A percentile compares a stretch with the other conserved stretches of the same genome.
phyloP scores from a whole-genome alignment of 2,113 vertebrate genomes.

The Cranoglanis bouderius region DNA sequence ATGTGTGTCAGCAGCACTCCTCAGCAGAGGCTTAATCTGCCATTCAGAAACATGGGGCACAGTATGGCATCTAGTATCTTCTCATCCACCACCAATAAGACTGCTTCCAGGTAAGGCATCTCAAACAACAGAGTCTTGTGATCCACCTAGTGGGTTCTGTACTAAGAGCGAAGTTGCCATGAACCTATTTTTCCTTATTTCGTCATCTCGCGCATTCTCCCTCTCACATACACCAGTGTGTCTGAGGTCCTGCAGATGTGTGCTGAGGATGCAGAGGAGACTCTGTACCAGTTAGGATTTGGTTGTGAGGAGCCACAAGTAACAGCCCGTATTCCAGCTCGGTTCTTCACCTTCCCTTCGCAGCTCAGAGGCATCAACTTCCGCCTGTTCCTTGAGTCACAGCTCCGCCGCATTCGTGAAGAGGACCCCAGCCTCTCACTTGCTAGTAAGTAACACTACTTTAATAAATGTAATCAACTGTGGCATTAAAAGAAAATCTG shows the following conservation, averaged over 20 bases:
- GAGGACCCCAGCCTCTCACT: slow-evolving; percentile 87
- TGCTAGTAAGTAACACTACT: slow-evolving; percentile 77
- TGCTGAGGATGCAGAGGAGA: slow-evolving; percentile 83
- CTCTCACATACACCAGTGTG: slow-evolving; percentile 62
- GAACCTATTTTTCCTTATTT: background rate
- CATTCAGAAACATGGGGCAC: slow-evolving; percentile 70
- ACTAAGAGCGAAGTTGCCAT: background rate
- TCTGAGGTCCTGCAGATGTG: slow-evolving; percentile 79
- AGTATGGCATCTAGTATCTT: slow-evolving; percentile 80
- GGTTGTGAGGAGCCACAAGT: slow-evolving; percentile 76
- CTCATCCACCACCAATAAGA: slow-evolving; percentile 77
- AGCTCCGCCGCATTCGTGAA: slow-evolving; percentile 77
- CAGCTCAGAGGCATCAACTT: slow-evolving; percentile 86
- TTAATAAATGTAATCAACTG: background rate
- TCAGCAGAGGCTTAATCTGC: slow-evolving; percentile 57
- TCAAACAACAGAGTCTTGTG: background rate
- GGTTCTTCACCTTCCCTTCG: slow-evolving; percentile 87
- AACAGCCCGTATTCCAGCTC: slow-evolving; percentile 78
- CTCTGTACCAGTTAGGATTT: slow-evolving; percentile 86
- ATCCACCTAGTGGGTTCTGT: background rate
- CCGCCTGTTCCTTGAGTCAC: slow-evolving; percentile 85
- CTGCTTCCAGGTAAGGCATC: slow-evolving; percentile 77
- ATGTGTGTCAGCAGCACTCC: slow-evolving; percentile 59
- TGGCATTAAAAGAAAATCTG: background rate
- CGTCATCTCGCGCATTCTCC: background rate